phyloP scores from a whole-genome alignment of 1,140 invertebrate species.

The Phthorimaea operculella region DNA sequence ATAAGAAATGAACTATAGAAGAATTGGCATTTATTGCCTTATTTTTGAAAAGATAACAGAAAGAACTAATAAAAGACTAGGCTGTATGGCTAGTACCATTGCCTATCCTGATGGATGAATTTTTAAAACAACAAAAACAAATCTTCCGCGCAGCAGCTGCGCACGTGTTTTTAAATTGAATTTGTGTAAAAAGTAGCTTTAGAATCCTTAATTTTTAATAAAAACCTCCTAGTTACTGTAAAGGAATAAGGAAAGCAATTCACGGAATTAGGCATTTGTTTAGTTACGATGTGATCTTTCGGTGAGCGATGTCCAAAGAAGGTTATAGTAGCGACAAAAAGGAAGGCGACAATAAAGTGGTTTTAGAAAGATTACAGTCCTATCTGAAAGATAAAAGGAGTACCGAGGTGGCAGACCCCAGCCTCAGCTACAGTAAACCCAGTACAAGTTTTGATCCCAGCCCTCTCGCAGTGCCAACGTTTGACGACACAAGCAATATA shows the following conservation, averaged over 20 bases:
- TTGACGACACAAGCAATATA: slow-evolving; percentile 54
- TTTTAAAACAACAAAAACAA: too few relatives aligned
- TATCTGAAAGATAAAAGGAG: slow-evolving; percentile 64
- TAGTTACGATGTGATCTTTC: slow-evolving; percentile 27
- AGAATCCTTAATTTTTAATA: too few relatives aligned
- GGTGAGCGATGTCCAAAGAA: slow-evolving; percentile 57
- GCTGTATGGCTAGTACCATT: too few relatives aligned
- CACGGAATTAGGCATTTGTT: background rate
- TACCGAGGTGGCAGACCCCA: slow-evolving; percentile 37
- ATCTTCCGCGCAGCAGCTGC: background rate
- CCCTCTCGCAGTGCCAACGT: slow-evolving; percentile 26
- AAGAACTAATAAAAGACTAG: too few relatives aligned
- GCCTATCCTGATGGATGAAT: too few relatives aligned
- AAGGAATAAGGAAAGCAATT: too few relatives aligned
- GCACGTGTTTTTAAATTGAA: slow-evolving; percentile 23
- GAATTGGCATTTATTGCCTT: too few relatives aligned
- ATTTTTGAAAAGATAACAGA: too few relatives aligned
- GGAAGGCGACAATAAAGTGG: slow-evolving; percentile 60
- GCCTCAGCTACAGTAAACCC: slow-evolving; percentile 39
- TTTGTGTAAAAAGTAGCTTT: too few relatives aligned
- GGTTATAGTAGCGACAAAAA: slow-evolving; percentile 61
- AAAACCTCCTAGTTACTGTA: too few relatives aligned
- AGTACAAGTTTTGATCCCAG: slow-evolving; percentile 55
- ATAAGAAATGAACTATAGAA: too few relatives aligned
- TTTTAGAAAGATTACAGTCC: slow-evolving; percentile 60